phyloP scores from a whole-genome alignment of 2,888 invertebrate species.

The Bombylius major region DNA sequence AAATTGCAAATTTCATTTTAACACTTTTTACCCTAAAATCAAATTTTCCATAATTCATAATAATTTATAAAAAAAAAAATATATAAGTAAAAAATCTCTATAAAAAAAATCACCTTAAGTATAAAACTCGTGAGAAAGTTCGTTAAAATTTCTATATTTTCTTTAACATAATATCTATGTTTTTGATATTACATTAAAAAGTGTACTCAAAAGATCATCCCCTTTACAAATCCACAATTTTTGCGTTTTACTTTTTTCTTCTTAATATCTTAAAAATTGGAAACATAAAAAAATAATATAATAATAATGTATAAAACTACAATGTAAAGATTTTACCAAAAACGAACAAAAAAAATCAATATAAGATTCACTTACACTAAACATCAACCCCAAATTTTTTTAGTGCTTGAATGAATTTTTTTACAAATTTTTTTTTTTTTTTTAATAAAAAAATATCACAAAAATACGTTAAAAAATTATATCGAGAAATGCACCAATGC shows the following conservation, averaged over 20 bases:
- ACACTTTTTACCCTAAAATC: neutral
- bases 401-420: slow-evolving; percentile 5
- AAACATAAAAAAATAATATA: neutral
- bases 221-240: neutral
- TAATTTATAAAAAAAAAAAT: neutral
- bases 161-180: neutral
- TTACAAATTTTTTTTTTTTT: neutral
- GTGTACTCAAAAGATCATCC: neutral
- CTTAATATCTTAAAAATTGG: neutral
- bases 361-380: neutral
- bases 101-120: too few relatives aligned
- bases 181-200: neutral
- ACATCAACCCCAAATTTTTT: slow-evolving; percentile 3
- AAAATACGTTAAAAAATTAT: slow-evolving; percentile 6
- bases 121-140: slow-evolving; percentile 5
- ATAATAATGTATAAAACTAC: too few relatives aligned
- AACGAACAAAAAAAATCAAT: too few relatives aligned
- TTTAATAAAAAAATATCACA: neutral
- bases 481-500: neutral
- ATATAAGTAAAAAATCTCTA: neutral
- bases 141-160: slow-evolving; percentile 2
- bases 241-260: neutral
- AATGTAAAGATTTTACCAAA: too few relatives aligned
- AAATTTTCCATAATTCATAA: neutral
- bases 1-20: neutral